Evolutionary conservation across 1,140 invertebrate species (phyloP).

Genomic region (Eueides isabella): DNA sequence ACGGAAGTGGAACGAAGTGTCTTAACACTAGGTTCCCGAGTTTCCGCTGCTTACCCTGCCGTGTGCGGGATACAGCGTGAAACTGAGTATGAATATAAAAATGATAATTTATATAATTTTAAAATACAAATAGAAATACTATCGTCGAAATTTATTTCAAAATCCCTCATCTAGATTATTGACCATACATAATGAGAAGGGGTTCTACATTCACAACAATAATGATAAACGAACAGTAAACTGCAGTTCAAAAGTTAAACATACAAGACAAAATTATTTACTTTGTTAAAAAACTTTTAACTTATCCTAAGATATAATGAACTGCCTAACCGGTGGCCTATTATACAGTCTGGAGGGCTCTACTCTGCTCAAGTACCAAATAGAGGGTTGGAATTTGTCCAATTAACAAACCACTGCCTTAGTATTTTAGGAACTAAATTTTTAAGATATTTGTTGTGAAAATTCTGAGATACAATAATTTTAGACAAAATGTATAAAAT

Average conservation of each 20-base stretch:
- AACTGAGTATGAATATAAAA: no score
- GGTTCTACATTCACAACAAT: background rate
- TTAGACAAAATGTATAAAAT: background rate
- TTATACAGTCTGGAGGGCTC: slow-evolving; percentile 50
- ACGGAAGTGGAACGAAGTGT: no score
- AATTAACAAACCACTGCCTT: slow-evolving; percentile 59
- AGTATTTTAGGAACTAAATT: slow-evolving; percentile 6
- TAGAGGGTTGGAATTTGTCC: slow-evolving; percentile 60
- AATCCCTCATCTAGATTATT: background rate
- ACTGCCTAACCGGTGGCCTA: slow-evolving; percentile 43
- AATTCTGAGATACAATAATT: background rate
- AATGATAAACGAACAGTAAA: background rate
- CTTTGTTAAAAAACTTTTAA: slow-evolving; percentile 24
- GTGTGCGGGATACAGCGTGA: no score
- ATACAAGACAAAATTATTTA: background rate
- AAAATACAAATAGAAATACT: background rate
- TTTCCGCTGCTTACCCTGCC: no score
- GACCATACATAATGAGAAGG: background rate
- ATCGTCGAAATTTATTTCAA: background rate
- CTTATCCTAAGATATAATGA: slow-evolving; percentile 39
- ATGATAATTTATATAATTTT: no score
- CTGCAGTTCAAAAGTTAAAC: background rate
- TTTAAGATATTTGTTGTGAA: background rate
- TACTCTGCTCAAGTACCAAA: slow-evolving; percentile 55
- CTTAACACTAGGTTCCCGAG: no score